Base-by-base conservation (phyloP, 2,888 invertebrate genomes). In the Athalia cordata region DNA sequence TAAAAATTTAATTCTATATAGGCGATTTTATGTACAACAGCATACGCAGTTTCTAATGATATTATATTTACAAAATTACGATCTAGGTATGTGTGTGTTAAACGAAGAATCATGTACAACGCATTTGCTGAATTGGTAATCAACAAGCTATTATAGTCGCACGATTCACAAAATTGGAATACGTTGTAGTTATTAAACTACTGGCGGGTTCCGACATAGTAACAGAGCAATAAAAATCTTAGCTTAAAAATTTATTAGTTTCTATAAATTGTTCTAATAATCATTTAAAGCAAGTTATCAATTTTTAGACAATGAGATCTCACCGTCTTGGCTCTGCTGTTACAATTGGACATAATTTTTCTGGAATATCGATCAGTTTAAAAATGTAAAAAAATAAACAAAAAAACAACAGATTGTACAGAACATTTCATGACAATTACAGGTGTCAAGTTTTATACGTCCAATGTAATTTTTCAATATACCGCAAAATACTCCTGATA, bases 11-110 rank as follows among this genome's bases (percentile, higher is more conserved):
- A 62, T 29, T 78, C 77, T 81, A 80, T 79, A 62, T 79, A 81
- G 83, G 81, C 81, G 79, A 80, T 68, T 62, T 82, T 83, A 82
- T 83, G 80, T 83, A 83, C 82, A 83, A 29, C 67, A 80, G 82
- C 79, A 76, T 68, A 80, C 81, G 79, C 72, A 66, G 78, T 80
- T 79, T 68, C 68, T 81, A 82, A 81, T 62, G 67, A 6, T 84
- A 84, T 85, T 85, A 84, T 81, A 82, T 82, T 81, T 75, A 62
- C 62, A 62, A 50, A 6, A 50, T 77, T 77, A 47, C 57, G 62
- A 55, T 78, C 62, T 76, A 52, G 52, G 49, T 77, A 52, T 66
- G 65, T 66, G 29, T 65, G 59, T 77, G 59, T 50, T 29, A 72
- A 68, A 77, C 62, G 64, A 79, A 67, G 62, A 80, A 65, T 76